phyloP scores from a whole-genome alignment of 2,888 invertebrate genomes.

The Polymixis lichenea region DNA sequence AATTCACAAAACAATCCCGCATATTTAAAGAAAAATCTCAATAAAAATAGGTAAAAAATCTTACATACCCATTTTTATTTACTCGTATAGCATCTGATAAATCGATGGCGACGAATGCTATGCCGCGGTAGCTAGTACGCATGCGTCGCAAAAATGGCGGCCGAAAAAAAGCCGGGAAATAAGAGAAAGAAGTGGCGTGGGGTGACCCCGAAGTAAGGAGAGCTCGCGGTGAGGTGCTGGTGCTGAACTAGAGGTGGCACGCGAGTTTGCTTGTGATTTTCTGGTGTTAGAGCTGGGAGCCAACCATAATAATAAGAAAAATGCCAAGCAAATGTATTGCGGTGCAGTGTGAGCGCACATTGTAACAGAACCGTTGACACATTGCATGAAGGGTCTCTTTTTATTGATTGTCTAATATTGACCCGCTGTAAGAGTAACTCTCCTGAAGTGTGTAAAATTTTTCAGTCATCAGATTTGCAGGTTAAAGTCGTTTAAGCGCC shows the following conservation, averaged over 20 bases:
- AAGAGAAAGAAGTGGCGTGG: slow-evolving; percentile 87
- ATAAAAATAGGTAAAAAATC: slow-evolving; percentile 70
- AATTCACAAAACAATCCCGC: slow-evolving; percentile 46
- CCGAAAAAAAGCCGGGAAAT: slow-evolving; percentile 87
- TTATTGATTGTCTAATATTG: not conserved
- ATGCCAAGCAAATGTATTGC: no score
- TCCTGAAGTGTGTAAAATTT: not conserved
- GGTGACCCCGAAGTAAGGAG: slow-evolving; percentile 78
- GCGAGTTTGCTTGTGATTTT: slow-evolving; percentile 58
- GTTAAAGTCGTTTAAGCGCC: not conserved
- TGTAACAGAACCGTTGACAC: not conserved
- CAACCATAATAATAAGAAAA: no score
- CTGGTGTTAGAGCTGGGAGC: not conserved
- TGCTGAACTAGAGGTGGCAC: slow-evolving; percentile 49
- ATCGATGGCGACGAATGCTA: slow-evolving; percentile 82
- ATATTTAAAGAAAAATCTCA: slow-evolving; percentile 70
- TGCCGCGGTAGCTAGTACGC: slow-evolving; percentile 76
- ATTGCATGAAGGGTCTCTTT: not conserved
- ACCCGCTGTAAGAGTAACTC: not conserved
- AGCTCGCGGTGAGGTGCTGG: slow-evolving; percentile 72
- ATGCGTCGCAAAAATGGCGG: slow-evolving; percentile 88
- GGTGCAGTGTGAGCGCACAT: not conserved
- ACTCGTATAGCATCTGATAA: slow-evolving; percentile 79
- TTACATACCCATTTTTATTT: slow-evolving; percentile 80
- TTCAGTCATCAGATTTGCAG: not conserved